Evolutionary conservation across 1,140 invertebrate genomes (phyloP).

Genomic region (Pseudomyrmex cubaensis): DNA sequence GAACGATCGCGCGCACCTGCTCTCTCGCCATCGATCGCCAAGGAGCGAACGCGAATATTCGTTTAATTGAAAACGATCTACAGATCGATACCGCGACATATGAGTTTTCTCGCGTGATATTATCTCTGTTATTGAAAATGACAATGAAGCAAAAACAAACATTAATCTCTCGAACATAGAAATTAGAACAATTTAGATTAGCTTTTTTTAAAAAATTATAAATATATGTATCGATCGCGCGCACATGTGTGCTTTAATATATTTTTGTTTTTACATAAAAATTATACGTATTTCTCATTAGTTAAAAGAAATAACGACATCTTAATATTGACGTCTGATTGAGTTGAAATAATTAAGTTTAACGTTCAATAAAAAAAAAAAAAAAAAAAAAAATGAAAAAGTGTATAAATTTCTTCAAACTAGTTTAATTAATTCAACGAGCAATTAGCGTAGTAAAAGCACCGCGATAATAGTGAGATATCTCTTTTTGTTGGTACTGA

Average conservation of each 20-base stretch:
- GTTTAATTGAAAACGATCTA: slow-evolving; percentile 45
- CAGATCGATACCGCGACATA: neutral
- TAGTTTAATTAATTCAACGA: slow-evolving; percentile 33
- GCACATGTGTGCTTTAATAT: too few species aligned
- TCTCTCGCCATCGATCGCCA: slow-evolving; percentile 16
- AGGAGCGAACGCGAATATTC: slow-evolving; percentile 33
- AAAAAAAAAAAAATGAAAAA: too few species aligned
- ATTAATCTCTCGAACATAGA: slow-evolving; percentile 6
- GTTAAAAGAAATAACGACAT: too few species aligned
- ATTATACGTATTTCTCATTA: too few species aligned
- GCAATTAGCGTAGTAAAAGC: slow-evolving; percentile 48
- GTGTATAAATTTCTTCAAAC: slow-evolving; percentile 24
- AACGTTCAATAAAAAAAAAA: neutral
- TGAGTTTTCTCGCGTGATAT: slow-evolving; percentile 24
- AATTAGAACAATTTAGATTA: neutral
- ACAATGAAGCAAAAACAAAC: neutral
- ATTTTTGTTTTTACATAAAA: too few species aligned
- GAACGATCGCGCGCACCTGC: slow-evolving; percentile 50
- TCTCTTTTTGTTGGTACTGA: slow-evolving; percentile 36
- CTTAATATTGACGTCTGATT: too few species aligned
- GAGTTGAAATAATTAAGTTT: neutral
- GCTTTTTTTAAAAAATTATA: neutral
- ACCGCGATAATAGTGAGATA: slow-evolving; percentile 29
- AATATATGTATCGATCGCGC: neutral
- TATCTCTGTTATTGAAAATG: slow-evolving; percentile 28